Evolutionary conservation across 2,797 vertebrate genomes (phyloP), one percentile per base, ranked within the genome.

Genomic region (Enteromius argenteus): DNA sequence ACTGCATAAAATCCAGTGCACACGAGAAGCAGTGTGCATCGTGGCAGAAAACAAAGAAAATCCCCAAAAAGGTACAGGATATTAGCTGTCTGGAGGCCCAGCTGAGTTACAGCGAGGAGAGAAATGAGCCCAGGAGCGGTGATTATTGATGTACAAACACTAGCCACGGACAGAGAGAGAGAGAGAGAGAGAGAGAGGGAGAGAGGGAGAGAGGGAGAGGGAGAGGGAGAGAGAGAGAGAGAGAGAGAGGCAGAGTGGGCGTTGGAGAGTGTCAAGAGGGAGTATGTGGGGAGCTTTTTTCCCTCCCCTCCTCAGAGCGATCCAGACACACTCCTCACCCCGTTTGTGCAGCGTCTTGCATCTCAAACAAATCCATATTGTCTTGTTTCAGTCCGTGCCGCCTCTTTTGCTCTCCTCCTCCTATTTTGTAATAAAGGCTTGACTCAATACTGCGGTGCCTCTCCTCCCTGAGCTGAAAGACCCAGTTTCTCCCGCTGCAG

Each of bases 401-500:
- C 67, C 83, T 64, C 83, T 21, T 56, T 21, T 67, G 81, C 76
- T 83, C 46, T 86, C 75, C 84, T 86, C 73, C 85, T 88, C 85
- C 78, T 84, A 74, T 80, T 90, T 86, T 89, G 92, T 90, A 91
- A 79, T 82, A 23, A 83, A 84, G 86, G 66, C 80, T 68, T 78
- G 56, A 46, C 53, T 56, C 46, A 51, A 21, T 76, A 67, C 72
- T 77, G 64, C 71, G 44, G 87, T 85, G 79, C 9, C 84, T 85
- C 83, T 90, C 83, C 85, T 46, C 53, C 60, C 32, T 74, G 62
- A 87, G 91, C 88, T 78, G 66, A 75, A 58, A 85, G 14, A 73
- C 74, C 30, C 60, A 35, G n/a, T 56, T 21, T 84, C 14, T 64
- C 62, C 83, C 51, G 91, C 93, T 93, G 92, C 92, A 92, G 91